Evolutionary conservation across 2,113 vertebrate genomes (phyloP).

Genomic region (Chionodraco myersi): DNA sequence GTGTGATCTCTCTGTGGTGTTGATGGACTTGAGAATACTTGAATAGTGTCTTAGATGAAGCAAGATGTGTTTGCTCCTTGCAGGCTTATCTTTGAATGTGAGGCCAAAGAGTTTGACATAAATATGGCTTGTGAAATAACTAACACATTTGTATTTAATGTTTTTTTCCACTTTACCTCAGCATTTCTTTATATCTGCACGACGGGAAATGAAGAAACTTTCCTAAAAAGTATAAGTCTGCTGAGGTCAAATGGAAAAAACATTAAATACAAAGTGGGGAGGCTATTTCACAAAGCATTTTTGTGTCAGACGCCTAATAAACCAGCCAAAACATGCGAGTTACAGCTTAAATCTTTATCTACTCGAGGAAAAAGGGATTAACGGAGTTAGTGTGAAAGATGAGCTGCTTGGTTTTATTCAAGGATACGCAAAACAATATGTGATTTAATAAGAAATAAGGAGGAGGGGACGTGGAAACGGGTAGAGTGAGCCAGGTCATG

Average conservation of each 20-base stretch:
- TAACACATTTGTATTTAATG: too few species aligned
- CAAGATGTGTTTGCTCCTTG: background rate
- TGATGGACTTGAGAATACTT: background rate
- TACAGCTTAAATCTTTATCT: background rate
- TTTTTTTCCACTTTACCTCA: too few species aligned
- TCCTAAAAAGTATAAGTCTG: too few species aligned
- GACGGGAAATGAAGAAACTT: too few species aligned
- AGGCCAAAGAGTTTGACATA: background rate
- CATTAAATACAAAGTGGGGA: too few species aligned
- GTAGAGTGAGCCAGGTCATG: background rate
- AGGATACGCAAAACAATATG: background rate
- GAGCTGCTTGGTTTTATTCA: slow-evolving; percentile 32
- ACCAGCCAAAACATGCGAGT: background rate
- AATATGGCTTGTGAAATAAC: too few species aligned
- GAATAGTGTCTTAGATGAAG: background rate
- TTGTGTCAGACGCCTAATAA: slow-evolving; percentile 9
- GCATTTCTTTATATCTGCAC: too few species aligned
- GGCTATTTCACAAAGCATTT: slow-evolving; percentile 1
- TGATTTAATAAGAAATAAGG: background rate
- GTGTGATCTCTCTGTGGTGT: background rate
- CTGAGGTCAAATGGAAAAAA: slow-evolving; percentile 39
- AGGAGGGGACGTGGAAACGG: slow-evolving; percentile 1
- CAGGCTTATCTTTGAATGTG: background rate
- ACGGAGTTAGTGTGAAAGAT: slow-evolving; percentile 7
- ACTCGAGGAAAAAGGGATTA: background rate